A percentile compares a stretch with the other conserved stretches of the same genome.
These are phyloP conservation scores for Hirtodrosophila duncani DNA, from an alignment of 2,888 invertebrate genomes.

Conservation along the genomic window DNA sequence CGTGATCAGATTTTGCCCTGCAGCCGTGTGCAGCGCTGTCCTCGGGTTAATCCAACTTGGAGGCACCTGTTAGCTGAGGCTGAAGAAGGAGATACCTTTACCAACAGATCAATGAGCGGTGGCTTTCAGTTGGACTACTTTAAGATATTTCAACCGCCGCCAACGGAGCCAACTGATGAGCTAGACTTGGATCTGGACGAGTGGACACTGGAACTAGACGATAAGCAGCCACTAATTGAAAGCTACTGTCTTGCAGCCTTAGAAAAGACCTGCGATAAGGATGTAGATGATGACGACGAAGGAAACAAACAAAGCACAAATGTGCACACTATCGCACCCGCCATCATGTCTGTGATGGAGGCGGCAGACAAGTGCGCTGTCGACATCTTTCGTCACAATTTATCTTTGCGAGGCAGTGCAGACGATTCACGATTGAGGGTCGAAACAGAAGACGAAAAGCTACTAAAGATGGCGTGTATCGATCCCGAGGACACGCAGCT, in stretches of 20 bases:
- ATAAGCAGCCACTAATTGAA: conserved; percentile 21
- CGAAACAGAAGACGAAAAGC: neutral
- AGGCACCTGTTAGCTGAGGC: too few relatives aligned
- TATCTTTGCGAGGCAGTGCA: neutral
- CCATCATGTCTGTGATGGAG: neutral
- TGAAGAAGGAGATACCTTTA: conserved; percentile 1
- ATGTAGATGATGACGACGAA: neutral
- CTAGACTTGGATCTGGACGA: neutral
- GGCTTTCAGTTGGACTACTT: conserved; percentile 27
- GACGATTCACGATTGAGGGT: too few relatives aligned
- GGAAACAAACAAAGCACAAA: neutral
- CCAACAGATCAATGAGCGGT: neutral
- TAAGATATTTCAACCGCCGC: conserved; percentile 28
- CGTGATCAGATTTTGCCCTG: conserved; percentile 1
- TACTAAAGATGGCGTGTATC: conserved; percentile 6
- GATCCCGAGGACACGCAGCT: conserved; percentile 49
- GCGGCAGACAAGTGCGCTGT: conserved; percentile 19
- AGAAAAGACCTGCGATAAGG: neutral
- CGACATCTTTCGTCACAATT: neutral
- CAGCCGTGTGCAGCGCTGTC: conserved; percentile 1
- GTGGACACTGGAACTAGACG: conserved; percentile 8
- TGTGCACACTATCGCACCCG: neutral
- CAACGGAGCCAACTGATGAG: neutral
- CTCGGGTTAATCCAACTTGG: too few relatives aligned
- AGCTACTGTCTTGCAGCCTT: conserved; percentile 32